These are phyloP conservation scores for Atopsyche davidsoni DNA, from an alignment of 1,140 invertebrate species.

Conservation along the genomic window DNA sequence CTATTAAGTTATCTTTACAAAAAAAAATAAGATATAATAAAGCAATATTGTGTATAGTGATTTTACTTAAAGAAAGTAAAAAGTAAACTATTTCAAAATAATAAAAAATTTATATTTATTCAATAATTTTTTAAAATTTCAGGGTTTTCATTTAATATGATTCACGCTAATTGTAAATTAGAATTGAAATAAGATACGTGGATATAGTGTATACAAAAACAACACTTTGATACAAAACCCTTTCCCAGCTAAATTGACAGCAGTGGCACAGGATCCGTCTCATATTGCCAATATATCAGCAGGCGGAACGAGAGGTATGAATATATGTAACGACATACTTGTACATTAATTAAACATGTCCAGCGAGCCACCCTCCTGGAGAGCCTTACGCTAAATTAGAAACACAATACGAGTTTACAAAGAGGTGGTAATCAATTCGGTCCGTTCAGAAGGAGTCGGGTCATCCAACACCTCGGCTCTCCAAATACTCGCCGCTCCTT, in stretches of 20 bases:
- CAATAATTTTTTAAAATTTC: no score
- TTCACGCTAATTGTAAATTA: neutral
- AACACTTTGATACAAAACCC: constrained; percentile 3
- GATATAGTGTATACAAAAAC: neutral
- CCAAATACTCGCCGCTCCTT: constrained; percentile 22
- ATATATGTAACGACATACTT: no score
- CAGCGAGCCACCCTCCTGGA: constrained; percentile 13
- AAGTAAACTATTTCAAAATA: no score
- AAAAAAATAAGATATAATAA: no score
- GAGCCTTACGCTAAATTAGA: constrained; percentile 23
- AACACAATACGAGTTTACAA: constrained; percentile 31
- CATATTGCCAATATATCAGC: constrained; percentile 20
- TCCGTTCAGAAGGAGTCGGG: constrained; percentile 11
- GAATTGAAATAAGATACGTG: neutral
- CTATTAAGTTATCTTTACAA: no score
- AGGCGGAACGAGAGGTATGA: no score
- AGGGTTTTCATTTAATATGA: no score
- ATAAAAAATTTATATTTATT: no score
- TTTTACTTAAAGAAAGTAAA: no score
- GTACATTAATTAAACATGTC: constrained; percentile 31
- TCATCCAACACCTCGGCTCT: constrained; percentile 22
- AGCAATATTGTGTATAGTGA: no score
- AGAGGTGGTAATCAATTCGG: constrained; percentile 29
- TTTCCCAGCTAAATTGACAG: no score
- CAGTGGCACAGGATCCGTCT: no score